phyloP scores from a whole-genome alignment of 1,140 invertebrate genomes.

The Cephus cinctus region DNA sequence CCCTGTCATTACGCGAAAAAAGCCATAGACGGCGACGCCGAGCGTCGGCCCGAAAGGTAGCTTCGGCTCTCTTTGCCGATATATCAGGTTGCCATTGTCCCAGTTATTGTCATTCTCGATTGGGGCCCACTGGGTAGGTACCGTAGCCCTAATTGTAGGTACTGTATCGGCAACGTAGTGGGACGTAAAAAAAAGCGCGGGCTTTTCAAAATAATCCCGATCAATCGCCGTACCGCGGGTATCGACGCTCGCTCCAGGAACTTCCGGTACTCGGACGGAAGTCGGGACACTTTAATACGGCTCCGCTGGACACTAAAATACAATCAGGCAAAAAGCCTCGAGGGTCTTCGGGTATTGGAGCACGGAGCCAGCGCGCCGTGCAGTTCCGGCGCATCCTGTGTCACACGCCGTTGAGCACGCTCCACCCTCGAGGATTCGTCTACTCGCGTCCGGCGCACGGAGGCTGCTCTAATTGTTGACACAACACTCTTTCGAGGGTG shows the following conservation, averaged over 20 bases:
- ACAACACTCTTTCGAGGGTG: slow-evolving; percentile 14
- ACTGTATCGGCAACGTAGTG: too few species aligned
- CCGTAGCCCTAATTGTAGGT: too few species aligned
- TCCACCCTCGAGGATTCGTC: slow-evolving; percentile 23
- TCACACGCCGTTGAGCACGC: slow-evolving; percentile 57
- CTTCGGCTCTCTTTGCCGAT: slow-evolving; percentile 17
- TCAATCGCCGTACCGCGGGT: background rate
- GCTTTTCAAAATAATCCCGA: too few species aligned
- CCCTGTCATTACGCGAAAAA: slow-evolving; percentile 26
- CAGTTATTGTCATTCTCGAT: background rate
- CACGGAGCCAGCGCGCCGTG: slow-evolving; percentile 23
- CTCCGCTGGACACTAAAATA: background rate
- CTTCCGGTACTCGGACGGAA: slow-evolving; percentile 8
- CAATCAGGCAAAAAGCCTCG: slow-evolving; percentile 17
- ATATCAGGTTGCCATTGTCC: slow-evolving; percentile 45
- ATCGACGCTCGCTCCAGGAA: slow-evolving; percentile 1
- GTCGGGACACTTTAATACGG: slow-evolving; percentile 4
- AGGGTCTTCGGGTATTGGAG: slow-evolving; percentile 17
- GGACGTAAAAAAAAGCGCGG: too few species aligned
- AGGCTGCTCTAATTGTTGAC: slow-evolving; percentile 40
- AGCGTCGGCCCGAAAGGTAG: slow-evolving; percentile 2
- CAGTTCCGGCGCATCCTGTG: slow-evolving; percentile 52
- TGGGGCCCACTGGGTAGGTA: background rate
- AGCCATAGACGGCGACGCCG: slow-evolving; percentile 1
- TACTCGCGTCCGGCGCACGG: slow-evolving; percentile 21